Evolutionary conservation across 1,140 invertebrate genomes (phyloP), one percentile per base, ranked within the genome.

Genomic region (Marisa cornuarietis): DNA sequence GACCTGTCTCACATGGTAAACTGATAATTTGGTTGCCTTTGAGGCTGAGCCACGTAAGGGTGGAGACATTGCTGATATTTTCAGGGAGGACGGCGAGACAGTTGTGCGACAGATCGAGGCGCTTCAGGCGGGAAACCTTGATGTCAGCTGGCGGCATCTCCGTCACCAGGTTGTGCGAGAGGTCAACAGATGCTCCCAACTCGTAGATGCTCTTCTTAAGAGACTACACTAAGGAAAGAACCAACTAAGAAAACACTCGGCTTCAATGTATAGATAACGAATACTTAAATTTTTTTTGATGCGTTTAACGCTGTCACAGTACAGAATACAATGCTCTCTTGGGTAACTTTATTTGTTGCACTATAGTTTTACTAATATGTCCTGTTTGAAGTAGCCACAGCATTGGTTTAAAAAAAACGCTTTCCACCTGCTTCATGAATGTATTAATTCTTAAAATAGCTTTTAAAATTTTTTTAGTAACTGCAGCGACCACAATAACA

Each of bases 161-260:
- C n/a, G 81, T 83, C 9, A 90, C 77, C 72, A 85, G 80, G 82
- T 90, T 90, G n/a, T 86, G 76, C 10, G 85, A 84, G 16, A 89
- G 78, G 71, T 87, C 81, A 0, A 90, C 72, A 26, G 81, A 80
- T 11, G 85, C 87, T 26, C 85, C 85, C 18, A 88, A 24, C 74
- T 90, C 89, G 75, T 90, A 90, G 52, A 91, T 80, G 31, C 81
- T 87, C 78, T 89, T 89, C 80, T 89, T 90, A 22, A 89, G 52
- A 13, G 84, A 81, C 58, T 81, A 58, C 14, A n/a, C 31, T 31
- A 1, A 42, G 66, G 31, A 68, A 68, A 11, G 1, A 68, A 68
- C 22, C 22, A 42, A 22, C 66, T 16, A 3, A 18, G 16, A 58
- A 58, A 58, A 58, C 11, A 18, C 11, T 58, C 16, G 16, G 11